Base-by-base conservation (phyloP, 1,140 invertebrate species). In the Tetramorium simillimum region DNA sequence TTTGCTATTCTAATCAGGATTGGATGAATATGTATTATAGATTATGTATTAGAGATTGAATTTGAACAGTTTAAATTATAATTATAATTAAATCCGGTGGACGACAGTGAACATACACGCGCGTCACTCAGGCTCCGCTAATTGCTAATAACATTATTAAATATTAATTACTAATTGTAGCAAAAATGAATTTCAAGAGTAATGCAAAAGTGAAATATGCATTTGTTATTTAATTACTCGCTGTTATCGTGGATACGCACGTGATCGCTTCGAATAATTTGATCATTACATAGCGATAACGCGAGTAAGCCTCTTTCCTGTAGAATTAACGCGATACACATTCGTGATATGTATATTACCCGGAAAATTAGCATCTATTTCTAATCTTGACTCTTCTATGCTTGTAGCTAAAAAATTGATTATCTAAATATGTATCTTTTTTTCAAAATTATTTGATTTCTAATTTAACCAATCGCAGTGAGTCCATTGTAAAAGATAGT, bases 261-360 rank as follows among this genome's bases (percentile, higher is more conserved):
- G 16, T 63, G 18, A 65, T 49, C n/a, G 16, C n/a, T 69, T 24
- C 2, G 4, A 40, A 37, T 81, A 70, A 37, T 80, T 53, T n/a
- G n/a, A 14, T 56, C 69, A 80, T 46, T 80, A 24, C 9, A 1
- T 37, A 24, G n/a, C 4, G 62, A 40, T 69, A 80, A 80, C 43
- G 24, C 9, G 12, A 46, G 14, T 43, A 49, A 16, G 24, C 16
- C 3, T 78, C 6, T 24, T 58, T 21, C 1, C 12, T n/a, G 7
- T 14, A 37, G 2, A 65, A 51, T 21, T 65, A 40, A 80, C 21
- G 24, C n/a, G n/a, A 65, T 5, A 33, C 14, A 33, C 2, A 1
- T 37, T 46, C 9, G 6, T 49, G 21, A 16, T 21, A 18, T 9
- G 10, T 14, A 14, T 56, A n/a, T 24, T 21, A 40, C 12, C 9